Percentiles rank a stretch among this genome's conserved stretches.
phyloP scores from a whole-genome alignment of 2,888 invertebrate genomes.

The Leptopilina myrica region DNA sequence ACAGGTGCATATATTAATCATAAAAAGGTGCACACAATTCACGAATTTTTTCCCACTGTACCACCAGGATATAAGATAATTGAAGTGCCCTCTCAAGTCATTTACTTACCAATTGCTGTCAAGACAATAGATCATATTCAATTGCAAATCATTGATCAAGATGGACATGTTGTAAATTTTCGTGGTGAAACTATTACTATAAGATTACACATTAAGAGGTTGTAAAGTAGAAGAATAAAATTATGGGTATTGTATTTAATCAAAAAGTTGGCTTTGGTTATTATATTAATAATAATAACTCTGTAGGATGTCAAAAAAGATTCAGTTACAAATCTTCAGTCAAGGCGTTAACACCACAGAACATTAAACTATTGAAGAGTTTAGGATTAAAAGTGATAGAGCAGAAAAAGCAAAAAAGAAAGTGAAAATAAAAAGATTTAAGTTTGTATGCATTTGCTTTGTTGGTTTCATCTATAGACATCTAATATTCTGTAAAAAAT shows the following conservation, averaged over 20 bases:
- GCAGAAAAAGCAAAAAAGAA: background rate
- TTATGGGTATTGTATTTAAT: constrained; percentile 43
- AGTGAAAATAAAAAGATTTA: background rate
- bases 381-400: too few species aligned
- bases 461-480: too few species aligned
- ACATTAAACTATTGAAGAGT: too few species aligned
- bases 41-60: too few species aligned
- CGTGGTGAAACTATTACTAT: constrained; percentile 57
- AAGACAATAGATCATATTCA: constrained; percentile 54
- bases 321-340: too few species aligned
- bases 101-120: constrained; percentile 30
- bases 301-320: too few species aligned
- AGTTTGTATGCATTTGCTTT: background rate
- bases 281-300: background rate
- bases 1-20: too few species aligned
- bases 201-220: constrained; percentile 51
- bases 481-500: background rate
- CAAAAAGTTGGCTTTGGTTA: constrained; percentile 42
- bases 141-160: constrained; percentile 56
- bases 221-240: background rate
- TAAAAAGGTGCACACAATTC: too few species aligned
- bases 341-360: too few species aligned
- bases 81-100: too few species aligned
- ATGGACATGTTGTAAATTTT: constrained; percentile 55
- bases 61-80: too few species aligned